Evolutionary conservation across 2,888 invertebrate species (phyloP).

Genomic region (Notocelia uddmanniana): DNA sequence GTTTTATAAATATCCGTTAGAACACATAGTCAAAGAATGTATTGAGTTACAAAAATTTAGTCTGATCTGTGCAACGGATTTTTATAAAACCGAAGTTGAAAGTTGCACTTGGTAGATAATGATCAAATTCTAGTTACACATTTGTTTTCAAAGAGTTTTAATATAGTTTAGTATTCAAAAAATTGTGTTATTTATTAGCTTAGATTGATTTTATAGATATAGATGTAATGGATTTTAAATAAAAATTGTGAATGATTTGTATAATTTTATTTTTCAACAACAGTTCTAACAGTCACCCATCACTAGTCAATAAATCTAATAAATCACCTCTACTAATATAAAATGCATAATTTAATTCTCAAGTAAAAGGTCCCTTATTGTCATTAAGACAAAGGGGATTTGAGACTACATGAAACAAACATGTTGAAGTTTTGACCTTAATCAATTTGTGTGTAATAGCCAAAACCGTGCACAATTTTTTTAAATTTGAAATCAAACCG

Average conservation of each 20-base stretch:
- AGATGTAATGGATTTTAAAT: constrained; percentile 34
- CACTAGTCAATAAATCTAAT: constrained; percentile 56
- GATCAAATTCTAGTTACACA: no score
- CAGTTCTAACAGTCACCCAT: constrained; percentile 55
- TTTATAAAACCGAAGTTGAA: no score
- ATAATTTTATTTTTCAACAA: constrained; percentile 70
- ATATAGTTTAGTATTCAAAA: constrained; percentile 36
- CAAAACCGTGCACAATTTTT: constrained; percentile 31
- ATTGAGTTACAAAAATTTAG: no score
- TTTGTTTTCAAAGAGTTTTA: constrained; percentile 27
- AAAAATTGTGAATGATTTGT: constrained; percentile 49
- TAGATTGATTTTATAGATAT: constrained; percentile 44
- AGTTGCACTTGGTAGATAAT: neutral
- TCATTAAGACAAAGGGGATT: no score
- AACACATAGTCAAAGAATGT: no score
- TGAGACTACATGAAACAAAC: no score
- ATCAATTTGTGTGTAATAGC: constrained; percentile 45
- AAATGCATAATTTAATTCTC: constrained; percentile 56
- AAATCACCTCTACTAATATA: constrained; percentile 61
- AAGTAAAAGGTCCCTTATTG: no score
- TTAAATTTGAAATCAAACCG: neutral
- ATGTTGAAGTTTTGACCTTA: no score
- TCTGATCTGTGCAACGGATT: no score
- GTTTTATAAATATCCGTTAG: no score
- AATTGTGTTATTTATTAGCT: neutral